These are phyloP conservation scores for Gopherus evgoodei DNA, from an alignment of 2,113 vertebrate genomes.

Conservation along the genomic window DNA sequence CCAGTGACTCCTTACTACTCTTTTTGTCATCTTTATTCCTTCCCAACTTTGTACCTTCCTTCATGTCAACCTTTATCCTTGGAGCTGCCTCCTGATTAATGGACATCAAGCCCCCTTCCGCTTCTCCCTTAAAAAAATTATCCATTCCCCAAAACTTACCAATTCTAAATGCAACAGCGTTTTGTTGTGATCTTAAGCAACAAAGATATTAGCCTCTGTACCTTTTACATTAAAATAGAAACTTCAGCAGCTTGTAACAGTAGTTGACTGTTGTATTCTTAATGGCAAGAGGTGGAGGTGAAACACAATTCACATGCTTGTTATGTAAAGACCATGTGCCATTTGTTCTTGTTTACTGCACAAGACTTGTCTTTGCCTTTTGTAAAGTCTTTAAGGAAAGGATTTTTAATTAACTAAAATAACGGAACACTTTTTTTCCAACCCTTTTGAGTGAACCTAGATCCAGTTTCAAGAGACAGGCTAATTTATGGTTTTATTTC, in stretches of 20 bases:
- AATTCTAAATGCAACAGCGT: neutral
- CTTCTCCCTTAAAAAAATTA: neutral
- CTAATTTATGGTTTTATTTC: neutral
- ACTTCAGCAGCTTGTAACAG: neutral
- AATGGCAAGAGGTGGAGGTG: neutral
- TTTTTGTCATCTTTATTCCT: neutral
- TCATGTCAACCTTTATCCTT: neutral
- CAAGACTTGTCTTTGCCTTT: neutral
- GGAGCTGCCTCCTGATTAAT: neutral
- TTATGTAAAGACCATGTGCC: neutral
- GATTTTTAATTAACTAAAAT: neutral
- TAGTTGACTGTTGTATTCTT: neutral
- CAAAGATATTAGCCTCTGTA: neutral
- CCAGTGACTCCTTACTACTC: neutral
- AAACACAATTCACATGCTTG: neutral
- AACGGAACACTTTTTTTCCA: neutral
- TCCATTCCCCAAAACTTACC: neutral
- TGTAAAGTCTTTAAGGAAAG: neutral
- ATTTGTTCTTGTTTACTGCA: neutral
- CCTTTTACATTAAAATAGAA: neutral
- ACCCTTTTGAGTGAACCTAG: neutral
- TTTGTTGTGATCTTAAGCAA: neutral
- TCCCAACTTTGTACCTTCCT: neutral
- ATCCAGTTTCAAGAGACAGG: neutral
- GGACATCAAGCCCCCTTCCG: neutral